Evolutionary conservation across 2,113 vertebrate genomes (phyloP).

Genomic region (Sminthopsis crassicaudata): DNA sequence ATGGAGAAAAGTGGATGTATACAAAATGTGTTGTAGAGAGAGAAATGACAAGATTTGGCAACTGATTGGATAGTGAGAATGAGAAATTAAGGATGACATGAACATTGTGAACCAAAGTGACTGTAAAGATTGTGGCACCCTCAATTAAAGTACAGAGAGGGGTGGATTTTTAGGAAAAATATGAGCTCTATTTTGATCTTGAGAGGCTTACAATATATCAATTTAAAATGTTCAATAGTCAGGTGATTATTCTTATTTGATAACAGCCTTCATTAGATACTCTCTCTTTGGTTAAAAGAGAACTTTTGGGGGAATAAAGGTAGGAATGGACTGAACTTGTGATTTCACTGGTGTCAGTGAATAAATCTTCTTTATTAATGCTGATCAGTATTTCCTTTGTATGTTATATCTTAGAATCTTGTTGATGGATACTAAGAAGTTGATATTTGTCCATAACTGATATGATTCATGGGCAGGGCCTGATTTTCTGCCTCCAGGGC

Average conservation of each 20-base stretch:
- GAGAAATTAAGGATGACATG: neutral
- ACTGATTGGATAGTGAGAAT: neutral
- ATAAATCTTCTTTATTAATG: neutral
- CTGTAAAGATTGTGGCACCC: neutral
- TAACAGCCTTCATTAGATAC: neutral
- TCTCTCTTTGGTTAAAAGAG: neutral
- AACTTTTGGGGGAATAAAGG: neutral
- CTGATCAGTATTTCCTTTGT: neutral
- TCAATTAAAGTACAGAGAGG: neutral
- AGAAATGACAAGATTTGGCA: neutral
- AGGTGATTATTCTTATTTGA: neutral
- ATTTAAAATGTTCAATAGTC: neutral
- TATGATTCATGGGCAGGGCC: neutral
- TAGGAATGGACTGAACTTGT: neutral
- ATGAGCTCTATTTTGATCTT: neutral
- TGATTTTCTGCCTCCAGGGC: neutral
- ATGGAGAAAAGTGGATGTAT: neutral
- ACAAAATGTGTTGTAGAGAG: neutral
- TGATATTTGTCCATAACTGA: neutral
- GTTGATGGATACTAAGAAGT: neutral
- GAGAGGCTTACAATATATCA: neutral
- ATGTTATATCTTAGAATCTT: neutral
- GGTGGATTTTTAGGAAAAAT: neutral
- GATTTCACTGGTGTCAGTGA: neutral
- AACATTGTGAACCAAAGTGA: neutral